Evolutionary conservation across 1,140 invertebrate genomes (phyloP).

Genomic region (Euwallacea fornicatus): DNA sequence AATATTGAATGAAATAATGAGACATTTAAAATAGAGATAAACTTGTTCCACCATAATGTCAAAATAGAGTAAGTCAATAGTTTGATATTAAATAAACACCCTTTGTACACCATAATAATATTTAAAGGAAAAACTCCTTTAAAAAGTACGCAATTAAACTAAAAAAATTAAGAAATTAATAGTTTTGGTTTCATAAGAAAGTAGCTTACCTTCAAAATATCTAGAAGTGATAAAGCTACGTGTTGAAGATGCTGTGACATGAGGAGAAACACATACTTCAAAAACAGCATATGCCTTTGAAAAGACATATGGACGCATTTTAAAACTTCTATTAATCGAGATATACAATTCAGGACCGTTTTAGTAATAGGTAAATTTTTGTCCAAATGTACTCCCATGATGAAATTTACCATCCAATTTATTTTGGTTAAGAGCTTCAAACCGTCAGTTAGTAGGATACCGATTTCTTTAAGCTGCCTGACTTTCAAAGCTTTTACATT

Average conservation of each 20-base stretch:
- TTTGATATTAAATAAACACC: no score
- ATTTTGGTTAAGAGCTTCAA: slow-evolving; percentile 65
- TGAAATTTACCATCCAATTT: slow-evolving; percentile 62
- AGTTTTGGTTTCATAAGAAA: slow-evolving; percentile 11
- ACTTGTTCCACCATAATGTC: no score
- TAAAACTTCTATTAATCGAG: slow-evolving; percentile 78
- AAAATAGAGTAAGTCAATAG: no score
- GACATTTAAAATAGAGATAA: no score
- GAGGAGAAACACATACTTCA: slow-evolving; percentile 64
- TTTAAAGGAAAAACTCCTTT: no score
- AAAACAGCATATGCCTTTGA: slow-evolving; percentile 61
- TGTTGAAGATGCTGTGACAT: slow-evolving; percentile 71
- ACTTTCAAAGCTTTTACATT: slow-evolving; percentile 59
- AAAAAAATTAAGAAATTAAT: slow-evolving; percentile 4
- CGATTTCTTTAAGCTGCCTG: slow-evolving; percentile 65
- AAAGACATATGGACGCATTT: slow-evolving; percentile 74
- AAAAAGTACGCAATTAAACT: not conserved
- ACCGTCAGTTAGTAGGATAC: slow-evolving; percentile 66
- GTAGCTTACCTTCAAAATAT: slow-evolving; percentile 59
- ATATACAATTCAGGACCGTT: slow-evolving; percentile 73
- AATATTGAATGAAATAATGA: no score
- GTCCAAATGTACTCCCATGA: slow-evolving; percentile 82
- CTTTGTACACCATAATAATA: no score
- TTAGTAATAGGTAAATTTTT: slow-evolving; percentile 78
- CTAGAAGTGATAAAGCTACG: slow-evolving; percentile 63